phyloP scores from a whole-genome alignment of 2,113 vertebrate species.

The Panthera uncia region DNA sequence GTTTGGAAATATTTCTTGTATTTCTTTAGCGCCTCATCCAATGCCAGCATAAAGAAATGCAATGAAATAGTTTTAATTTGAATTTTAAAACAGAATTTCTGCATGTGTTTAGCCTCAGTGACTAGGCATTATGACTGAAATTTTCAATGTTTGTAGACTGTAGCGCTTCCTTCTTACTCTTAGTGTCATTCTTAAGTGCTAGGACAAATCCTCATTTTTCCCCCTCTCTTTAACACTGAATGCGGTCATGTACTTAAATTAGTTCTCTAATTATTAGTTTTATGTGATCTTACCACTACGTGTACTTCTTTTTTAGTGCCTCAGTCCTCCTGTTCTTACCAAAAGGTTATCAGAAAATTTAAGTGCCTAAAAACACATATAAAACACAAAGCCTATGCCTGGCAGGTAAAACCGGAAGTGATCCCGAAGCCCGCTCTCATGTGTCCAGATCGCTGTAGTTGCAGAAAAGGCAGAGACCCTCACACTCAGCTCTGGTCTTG shows the following conservation, averaged over 20 bases:
- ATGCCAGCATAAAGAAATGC: neutral
- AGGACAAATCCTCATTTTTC: neutral
- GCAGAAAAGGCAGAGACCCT: neutral
- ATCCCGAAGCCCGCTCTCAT: neutral
- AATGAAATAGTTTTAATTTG: conserved; percentile 6
- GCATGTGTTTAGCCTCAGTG: neutral
- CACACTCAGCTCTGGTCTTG: neutral
- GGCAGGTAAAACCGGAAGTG: neutral
- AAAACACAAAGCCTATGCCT: neutral
- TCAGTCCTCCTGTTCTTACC: neutral
- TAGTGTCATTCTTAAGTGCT: neutral
- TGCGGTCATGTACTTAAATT: neutral
- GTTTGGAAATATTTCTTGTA: neutral
- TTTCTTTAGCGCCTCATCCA: conserved; percentile 7
- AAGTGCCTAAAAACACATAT: neutral
- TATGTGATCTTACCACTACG: neutral
- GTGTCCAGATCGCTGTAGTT: neutral
- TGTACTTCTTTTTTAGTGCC: neutral
- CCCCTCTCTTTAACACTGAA: neutral
- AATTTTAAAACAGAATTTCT: neutral
- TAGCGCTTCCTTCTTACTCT: neutral
- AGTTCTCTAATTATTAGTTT: neutral
- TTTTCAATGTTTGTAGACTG: neutral
- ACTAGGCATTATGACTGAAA: neutral
- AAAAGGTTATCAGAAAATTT: neutral